phyloP scores from a whole-genome alignment of 2,113 vertebrate genomes.

The Etia nguti region DNA sequence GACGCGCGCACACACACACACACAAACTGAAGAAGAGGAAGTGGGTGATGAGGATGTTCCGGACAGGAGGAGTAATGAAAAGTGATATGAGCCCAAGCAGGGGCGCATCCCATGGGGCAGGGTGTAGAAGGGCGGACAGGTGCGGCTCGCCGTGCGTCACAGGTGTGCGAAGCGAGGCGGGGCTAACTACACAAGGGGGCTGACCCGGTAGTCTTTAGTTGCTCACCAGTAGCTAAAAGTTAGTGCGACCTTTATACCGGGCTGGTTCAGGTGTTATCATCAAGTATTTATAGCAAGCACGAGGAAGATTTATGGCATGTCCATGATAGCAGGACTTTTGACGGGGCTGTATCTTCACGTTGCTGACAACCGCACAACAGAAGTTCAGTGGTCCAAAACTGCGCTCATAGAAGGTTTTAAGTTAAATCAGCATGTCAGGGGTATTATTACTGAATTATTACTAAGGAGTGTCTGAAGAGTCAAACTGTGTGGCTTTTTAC shows the following conservation, averaged over 20 bases:
- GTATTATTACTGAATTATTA: not conserved
- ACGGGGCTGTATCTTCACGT: not conserved
- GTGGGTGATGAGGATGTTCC: not conserved
- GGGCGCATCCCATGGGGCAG: not conserved
- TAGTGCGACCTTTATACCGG: conserved; percentile 7
- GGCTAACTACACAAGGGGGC: not conserved
- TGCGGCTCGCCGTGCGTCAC: conserved; percentile 4
- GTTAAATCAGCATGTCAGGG: not conserved
- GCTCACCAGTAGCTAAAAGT: not conserved
- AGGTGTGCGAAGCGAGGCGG: conserved; percentile 30
- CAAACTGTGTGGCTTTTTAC: not conserved
- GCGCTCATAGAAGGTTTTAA: not conserved
- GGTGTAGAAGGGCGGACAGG: not conserved
- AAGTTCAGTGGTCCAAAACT: not conserved
- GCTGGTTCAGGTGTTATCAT: not conserved
- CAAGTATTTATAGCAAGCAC: not conserved
- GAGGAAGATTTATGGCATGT: not conserved
- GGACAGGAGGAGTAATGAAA: not conserved
- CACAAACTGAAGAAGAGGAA: not conserved
- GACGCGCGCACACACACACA: not conserved
- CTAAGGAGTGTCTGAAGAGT: not conserved
- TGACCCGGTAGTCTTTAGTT: not conserved
- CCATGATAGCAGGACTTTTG: not conserved
- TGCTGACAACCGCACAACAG: not conserved
- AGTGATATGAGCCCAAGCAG: not conserved